These are phyloP conservation scores for Eristalis arbustorum DNA, from an alignment of 2,888 invertebrate genomes.

Conservation along the genomic window DNA sequence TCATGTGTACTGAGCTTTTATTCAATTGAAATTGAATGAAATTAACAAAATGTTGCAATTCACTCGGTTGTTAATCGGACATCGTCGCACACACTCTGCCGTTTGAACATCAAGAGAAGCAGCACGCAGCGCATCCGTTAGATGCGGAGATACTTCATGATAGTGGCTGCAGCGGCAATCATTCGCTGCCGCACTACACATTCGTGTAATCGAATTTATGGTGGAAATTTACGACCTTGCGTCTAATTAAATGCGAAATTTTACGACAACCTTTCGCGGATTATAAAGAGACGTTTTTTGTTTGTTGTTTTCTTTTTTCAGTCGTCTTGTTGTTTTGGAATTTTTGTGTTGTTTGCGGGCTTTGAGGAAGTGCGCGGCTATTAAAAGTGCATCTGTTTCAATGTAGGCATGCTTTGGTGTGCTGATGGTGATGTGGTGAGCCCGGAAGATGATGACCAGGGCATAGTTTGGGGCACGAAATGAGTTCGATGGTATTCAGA, in stretches of 20 bases:
- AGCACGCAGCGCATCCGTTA: conserved; percentile 49
- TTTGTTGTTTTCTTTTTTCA: background rate
- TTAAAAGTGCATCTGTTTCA: too few relatives aligned
- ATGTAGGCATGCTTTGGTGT: too few relatives aligned
- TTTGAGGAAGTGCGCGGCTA: too few relatives aligned
- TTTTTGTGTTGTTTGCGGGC: background rate
- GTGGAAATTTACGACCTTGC: conserved; percentile 59
- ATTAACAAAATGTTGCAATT: conserved; percentile 66
- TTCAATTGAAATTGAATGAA: conserved; percentile 62
- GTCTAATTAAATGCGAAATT: conserved; percentile 66
- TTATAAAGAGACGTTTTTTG: conserved; percentile 42
- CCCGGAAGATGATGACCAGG: too few relatives aligned
- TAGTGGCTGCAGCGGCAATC: conserved; percentile 9
- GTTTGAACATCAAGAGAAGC: background rate
- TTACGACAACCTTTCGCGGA: conserved; percentile 59
- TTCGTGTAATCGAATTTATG: conserved; percentile 61
- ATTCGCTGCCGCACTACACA: background rate
- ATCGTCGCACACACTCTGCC: too few relatives aligned
- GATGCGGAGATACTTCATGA: conserved; percentile 14
- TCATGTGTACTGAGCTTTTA: conserved; percentile 43
- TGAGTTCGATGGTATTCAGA: too few relatives aligned
- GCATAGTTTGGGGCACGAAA: too few relatives aligned
- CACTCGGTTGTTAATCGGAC: conserved; percentile 29
- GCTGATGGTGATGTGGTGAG: too few relatives aligned
- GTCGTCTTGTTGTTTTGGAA: background rate